A percentile compares a stretch with the other conserved stretches of the same genome.
Conservation (phyloP, 2,797 vertebrate species). For the Gadopsis marmoratus region DNA sequence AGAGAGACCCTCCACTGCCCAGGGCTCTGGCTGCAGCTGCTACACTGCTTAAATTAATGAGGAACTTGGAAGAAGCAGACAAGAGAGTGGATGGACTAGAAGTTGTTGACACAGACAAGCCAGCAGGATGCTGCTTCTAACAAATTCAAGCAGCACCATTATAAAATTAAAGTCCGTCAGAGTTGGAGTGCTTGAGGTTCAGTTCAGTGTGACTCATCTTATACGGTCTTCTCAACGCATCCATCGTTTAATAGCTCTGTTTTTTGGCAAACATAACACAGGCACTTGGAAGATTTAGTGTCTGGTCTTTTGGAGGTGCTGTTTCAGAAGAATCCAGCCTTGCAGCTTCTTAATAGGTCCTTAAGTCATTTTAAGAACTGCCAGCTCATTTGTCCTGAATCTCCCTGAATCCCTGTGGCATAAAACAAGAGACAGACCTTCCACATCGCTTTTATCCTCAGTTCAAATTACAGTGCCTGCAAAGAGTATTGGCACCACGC, state of each 20-base stretch:
- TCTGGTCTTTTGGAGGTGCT: neutral
- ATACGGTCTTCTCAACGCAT: constrained; percentile 12
- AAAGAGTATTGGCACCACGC: constrained; percentile 1
- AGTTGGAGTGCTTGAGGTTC: constrained; percentile 38
- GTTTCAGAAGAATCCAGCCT: constrained; percentile 16
- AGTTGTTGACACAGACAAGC: constrained; percentile 60
- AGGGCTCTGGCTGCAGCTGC: constrained; percentile 69
- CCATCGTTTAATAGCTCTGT: constrained; percentile 33
- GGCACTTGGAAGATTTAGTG: constrained; percentile 12
- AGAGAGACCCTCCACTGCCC: constrained; percentile 56
- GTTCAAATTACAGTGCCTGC: constrained; percentile 34
- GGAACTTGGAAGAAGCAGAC: constrained; percentile 60
- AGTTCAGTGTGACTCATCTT: constrained; percentile 44
- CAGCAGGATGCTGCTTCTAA: constrained; percentile 58
- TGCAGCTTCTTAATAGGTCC: constrained; percentile 13
- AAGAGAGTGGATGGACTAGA: constrained; percentile 45
- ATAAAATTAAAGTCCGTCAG: constrained; percentile 65
- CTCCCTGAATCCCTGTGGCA: constrained; percentile 7
- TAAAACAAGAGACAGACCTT: neutral
- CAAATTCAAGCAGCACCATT: constrained; percentile 69
- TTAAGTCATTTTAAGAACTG: constrained; percentile 36
- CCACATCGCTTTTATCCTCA: constrained; percentile 27
- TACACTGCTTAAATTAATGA: constrained; percentile 62
- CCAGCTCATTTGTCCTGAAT: constrained; percentile 43
- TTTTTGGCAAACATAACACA: constrained; percentile 26